These are phyloP conservation scores for Cylas formicarius DNA, from an alignment of 1,140 invertebrate genomes.

Conservation along the genomic window DNA sequence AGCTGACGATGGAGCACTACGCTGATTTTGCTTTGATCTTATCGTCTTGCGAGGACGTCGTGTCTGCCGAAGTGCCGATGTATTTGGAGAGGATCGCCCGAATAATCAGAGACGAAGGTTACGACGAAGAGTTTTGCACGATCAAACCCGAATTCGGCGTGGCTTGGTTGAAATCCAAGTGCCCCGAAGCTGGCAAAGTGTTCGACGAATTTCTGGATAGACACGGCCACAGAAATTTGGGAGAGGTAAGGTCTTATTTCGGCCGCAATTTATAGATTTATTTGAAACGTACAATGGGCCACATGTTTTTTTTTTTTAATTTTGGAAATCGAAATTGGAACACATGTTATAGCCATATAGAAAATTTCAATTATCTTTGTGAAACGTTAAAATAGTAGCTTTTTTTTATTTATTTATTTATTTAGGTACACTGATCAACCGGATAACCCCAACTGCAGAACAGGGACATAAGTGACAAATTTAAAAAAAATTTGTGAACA, in stretches of 20 bases:
- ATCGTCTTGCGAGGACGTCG: slow-evolving; percentile 55
- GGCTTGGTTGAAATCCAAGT: slow-evolving; percentile 52
- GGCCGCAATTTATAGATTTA: too few species aligned
- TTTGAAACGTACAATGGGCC: too few species aligned
- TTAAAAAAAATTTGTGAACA: too few species aligned
- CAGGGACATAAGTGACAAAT: too few species aligned
- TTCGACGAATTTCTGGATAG: slow-evolving; percentile 57
- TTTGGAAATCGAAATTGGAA: slow-evolving; percentile 3
- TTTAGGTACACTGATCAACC: too few species aligned
- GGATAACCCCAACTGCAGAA: too few species aligned
- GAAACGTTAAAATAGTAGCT: too few species aligned
- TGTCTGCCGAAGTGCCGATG: slow-evolving; percentile 61
- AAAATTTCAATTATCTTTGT: too few species aligned
- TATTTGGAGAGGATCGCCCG: slow-evolving; percentile 49
- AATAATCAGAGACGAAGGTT: slow-evolving; percentile 45
- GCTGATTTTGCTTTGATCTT: slow-evolving; percentile 56
- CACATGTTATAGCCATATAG: neutral
- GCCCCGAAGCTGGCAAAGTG: slow-evolving; percentile 44
- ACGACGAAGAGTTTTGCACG: slow-evolving; percentile 47
- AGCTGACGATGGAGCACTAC: slow-evolving; percentile 52
- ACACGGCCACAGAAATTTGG: slow-evolving; percentile 66
- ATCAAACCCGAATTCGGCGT: slow-evolving; percentile 47
- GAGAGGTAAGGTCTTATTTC: too few species aligned
- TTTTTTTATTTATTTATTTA: too few species aligned
- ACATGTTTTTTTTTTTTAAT: too few species aligned